Base-by-base conservation (phyloP, 2,797 vertebrate species). In the Sebastes nivosus region DNA sequence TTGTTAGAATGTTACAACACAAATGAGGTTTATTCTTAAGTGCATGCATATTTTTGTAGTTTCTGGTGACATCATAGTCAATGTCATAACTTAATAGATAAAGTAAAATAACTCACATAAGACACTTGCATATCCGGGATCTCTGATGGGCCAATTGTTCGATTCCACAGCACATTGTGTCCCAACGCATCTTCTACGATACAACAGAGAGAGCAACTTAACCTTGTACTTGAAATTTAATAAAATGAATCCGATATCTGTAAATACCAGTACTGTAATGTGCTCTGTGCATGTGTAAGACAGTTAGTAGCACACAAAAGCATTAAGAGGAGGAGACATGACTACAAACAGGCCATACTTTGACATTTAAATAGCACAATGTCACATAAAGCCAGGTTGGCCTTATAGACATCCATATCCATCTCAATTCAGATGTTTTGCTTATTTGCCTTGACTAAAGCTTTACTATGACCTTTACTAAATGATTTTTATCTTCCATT, bases 301-400 rank as follows among this genome's bases (percentile, higher is more conserved):
- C 18, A 57, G n/a, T 50, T 14, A 59, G 24, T 4, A 16, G 18
- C 10, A 16, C 55, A 30, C 64, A 70, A 30, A 59, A 27, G 2
- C 42, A 61, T 67, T 67, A 67, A 69, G 65, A 63, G 38, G 27
- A 75, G 46, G 12, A 69, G 67, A 67, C 71, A 36, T 34, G 25
- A 42, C 58, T 9, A 20, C 22, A 73, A 29, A 36, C 14, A 77
- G 61, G 55, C 14, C 12, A 30, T 22, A 38, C 75, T 68, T 25
- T 86, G 76, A 80, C 84, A 88, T 88, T 86, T 80, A 79, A 65
- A 50, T 18, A 77, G 60, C 55, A 54, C 58, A 58, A 5, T 16
- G 20, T n/a, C 55, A 58, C 29, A 46, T 64, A 54, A 66, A 55
- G n/a, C 38, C 55, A 55, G 12, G 50, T 36, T 68, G 27, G 60